Evolutionary conservation across 2,113 vertebrate genomes (phyloP).

Genomic region (Bubalus kerabau): DNA sequence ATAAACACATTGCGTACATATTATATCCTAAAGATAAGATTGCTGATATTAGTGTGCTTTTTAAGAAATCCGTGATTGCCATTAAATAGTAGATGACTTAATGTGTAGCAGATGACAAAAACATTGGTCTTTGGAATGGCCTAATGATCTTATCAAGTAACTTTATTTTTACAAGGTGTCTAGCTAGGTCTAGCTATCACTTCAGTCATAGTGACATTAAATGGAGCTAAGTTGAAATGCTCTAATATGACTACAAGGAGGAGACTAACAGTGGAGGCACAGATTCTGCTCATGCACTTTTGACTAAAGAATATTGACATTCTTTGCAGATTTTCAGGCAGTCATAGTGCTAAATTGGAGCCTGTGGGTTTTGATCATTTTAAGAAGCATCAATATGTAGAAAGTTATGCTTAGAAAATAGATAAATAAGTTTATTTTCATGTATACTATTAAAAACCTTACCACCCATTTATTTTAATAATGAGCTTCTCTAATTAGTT

Average conservation of each 20-base stretch:
- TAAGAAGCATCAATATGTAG: background rate
- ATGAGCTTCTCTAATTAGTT: background rate
- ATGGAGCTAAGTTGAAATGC: background rate
- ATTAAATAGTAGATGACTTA: background rate
- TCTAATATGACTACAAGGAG: background rate
- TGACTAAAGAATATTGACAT: background rate
- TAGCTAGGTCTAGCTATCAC: background rate
- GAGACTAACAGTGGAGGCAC: background rate
- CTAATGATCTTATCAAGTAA: background rate
- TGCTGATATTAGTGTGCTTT: background rate
- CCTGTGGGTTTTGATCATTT: background rate
- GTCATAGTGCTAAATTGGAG: background rate
- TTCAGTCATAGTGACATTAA: too few species aligned
- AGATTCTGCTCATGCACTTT: background rate
- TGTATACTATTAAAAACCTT: background rate
- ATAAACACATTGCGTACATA: constrained; percentile 2
- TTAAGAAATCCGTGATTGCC: background rate
- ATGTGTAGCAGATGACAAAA: background rate
- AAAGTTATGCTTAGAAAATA: constrained; percentile 26
- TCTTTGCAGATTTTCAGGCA: background rate
- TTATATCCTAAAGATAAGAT: background rate
- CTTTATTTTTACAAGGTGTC: background rate
- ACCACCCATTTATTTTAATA: background rate
- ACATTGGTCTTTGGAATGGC: background rate
- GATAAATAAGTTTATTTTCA: background rate